These are phyloP conservation scores for Acanthopagrus latus DNA, from an alignment of 2,797 vertebrate species.

Conservation along the genomic window DNA sequence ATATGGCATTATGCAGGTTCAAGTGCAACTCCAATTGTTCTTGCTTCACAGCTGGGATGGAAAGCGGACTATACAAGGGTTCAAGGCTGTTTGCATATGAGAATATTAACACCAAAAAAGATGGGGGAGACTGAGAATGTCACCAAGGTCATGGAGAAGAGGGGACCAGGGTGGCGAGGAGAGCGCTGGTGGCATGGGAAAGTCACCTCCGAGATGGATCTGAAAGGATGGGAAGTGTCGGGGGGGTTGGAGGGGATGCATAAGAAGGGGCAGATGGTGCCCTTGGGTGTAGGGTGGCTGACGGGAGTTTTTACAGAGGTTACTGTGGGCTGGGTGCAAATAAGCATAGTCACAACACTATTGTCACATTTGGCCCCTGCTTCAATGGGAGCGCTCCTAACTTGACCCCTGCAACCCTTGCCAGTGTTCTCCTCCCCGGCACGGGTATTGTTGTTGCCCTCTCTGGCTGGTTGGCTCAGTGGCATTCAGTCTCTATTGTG, in stretches of 20 bases:
- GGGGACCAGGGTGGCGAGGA: conserved; percentile 66
- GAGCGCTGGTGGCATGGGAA: conserved; percentile 86
- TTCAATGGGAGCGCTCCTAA: conserved; percentile 73
- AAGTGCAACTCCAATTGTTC: conserved; percentile 73
- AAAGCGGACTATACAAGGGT: conserved; percentile 55
- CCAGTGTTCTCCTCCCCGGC: conserved; percentile 55
- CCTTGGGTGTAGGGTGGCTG: conserved; percentile 72
- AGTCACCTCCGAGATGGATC: conserved; percentile 83
- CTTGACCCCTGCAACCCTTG: conserved; percentile 75
- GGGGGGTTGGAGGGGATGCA: conserved; percentile 71
- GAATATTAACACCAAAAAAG: conserved; percentile 70
- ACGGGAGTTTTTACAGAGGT: conserved; percentile 70
- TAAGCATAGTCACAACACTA: conserved; percentile 79
- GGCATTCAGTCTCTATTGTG: conserved; percentile 73
- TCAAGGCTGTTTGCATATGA: conserved; percentile 72
- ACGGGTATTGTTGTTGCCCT: conserved; percentile 71
- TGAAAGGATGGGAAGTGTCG: conserved; percentile 74
- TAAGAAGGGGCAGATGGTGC: conserved; percentile 85
- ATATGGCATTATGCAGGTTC: conserved; percentile 76
- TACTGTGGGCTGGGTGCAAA: conserved; percentile 70
- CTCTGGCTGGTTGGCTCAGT: conserved; percentile 70
- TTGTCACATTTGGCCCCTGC: conserved; percentile 76
- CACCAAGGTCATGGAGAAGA: conserved; percentile 73
- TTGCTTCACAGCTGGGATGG: conserved; percentile 70
- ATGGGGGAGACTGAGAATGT: conserved; percentile 57